Evolutionary conservation across 1,140 invertebrate genomes (phyloP).

Genomic region (Lasioglossum baleicum): DNA sequence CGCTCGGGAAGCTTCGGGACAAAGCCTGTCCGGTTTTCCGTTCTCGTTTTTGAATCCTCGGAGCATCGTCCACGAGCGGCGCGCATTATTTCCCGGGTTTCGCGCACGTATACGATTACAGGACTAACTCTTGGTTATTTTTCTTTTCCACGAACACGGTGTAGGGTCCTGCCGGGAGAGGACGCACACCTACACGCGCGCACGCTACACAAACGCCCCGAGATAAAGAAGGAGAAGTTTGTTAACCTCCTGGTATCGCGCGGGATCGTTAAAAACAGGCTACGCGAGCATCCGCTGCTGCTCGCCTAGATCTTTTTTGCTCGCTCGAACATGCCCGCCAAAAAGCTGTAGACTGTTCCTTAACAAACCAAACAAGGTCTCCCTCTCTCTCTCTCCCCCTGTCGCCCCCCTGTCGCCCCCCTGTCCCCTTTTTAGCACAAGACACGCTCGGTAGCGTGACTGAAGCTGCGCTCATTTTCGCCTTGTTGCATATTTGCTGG

Average conservation of each 20-base stretch:
- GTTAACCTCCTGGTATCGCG: conserved; percentile 64
- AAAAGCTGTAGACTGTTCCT: not conserved
- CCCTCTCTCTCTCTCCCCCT: no score
- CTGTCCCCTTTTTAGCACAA: no score
- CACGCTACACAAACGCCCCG: not conserved
- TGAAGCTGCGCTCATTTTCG: not conserved
- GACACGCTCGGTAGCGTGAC: no score
- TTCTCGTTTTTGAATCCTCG: not conserved
- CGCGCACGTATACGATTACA: conserved; percentile 12
- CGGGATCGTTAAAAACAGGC: conserved; percentile 41
- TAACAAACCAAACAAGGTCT: conserved; percentile 2
- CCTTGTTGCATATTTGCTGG: not conserved
- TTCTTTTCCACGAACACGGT: conserved; percentile 13
- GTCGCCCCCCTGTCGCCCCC: no score
- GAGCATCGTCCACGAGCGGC: not conserved
- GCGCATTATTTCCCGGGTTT: conserved; percentile 12
- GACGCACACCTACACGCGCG: not conserved
- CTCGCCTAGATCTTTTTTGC: not conserved
- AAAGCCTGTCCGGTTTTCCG: no score
- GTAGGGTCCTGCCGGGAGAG: not conserved
- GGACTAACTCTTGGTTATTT: conserved; percentile 13
- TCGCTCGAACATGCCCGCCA: not conserved
- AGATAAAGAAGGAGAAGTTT: conserved; percentile 66
- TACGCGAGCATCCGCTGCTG: not conserved
- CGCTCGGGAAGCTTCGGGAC: no score